phyloP scores from a whole-genome alignment of 2,113 vertebrate genomes.

The Halichoeres trimaculatus region DNA sequence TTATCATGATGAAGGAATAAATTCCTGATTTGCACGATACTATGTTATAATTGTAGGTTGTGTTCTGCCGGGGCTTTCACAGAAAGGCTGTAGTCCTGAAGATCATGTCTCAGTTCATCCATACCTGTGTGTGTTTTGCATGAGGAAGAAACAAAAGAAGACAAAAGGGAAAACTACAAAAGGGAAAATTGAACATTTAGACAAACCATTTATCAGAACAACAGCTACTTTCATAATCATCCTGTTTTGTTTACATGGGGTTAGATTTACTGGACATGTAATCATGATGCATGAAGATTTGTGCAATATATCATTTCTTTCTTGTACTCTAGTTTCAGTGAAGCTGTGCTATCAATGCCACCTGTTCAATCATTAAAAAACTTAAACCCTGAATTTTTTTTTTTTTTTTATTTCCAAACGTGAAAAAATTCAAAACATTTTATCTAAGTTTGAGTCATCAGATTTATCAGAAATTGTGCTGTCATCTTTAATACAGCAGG shows the following conservation, averaged over 20 bases:
- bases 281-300: conserved; percentile 4
- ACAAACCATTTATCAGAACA: too few relatives aligned
- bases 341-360: not conserved
- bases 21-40: too few relatives aligned
- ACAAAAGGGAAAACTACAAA: not conserved
- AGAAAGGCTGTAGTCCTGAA: too few relatives aligned
- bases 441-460: not conserved
- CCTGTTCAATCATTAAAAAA: conserved; percentile 49
- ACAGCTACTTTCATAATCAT: too few relatives aligned
- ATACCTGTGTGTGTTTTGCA: too few relatives aligned
- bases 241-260: not conserved
- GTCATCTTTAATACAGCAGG: conserved; percentile 23
- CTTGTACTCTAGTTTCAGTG: conserved; percentile 36
- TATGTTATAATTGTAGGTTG: too few relatives aligned
- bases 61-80: too few relatives aligned
- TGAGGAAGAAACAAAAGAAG: too few relatives aligned
- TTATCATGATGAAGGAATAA: too few relatives aligned
- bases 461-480: too few relatives aligned
- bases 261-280: conserved; percentile 10
- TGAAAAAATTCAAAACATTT: not conserved
- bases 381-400: conserved; percentile 4
- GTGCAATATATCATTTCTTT: conserved; percentile 26
- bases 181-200: not conserved
- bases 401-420: conserved; percentile 13
- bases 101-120: too few relatives aligned